Evolutionary conservation across 2,888 invertebrate species (phyloP), one percentile per base, ranked within the genome.

Genomic region (Crematogaster levior): DNA sequence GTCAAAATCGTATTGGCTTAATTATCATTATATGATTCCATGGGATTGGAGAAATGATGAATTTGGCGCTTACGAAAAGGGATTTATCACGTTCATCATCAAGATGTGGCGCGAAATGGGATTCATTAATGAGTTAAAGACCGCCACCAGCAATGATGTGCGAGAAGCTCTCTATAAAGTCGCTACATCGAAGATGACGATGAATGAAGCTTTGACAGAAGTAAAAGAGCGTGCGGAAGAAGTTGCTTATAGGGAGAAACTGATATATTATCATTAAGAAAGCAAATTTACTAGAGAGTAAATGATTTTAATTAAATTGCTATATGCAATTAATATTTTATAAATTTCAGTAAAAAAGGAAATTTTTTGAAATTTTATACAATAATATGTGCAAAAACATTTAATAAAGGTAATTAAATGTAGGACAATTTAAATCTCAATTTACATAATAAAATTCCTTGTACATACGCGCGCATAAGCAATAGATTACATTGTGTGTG

Each of bases 21-120:
- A 97, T 84, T 98, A 97, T 92, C 98, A 98, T 92, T 98, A 98
- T 90, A 92, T 97, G 30, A 93, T 97, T 30, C 97, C 97, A 0
- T 96, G 96, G 95, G 98, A 98, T 91, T 98, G 97, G 94, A 97
- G 97, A 91, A 96, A 96, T n/a, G 97, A 97, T 10, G 98, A 98
- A 94, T 98, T 96, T 87, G 98, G 98, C 3, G 96, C 96, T 61
- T 98, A 98, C 90, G 96, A 96, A 83, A 91, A 94, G 0, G 97
- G 97, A 6, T 96, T 96, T 82, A 96, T 96, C 0, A 96, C 97
- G 0, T 96, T 97, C 90, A 96, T 97, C 90, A 97, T 98, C 72
- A 95, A 97, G 60, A 95, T 97, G 0, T 97, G 96, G 93, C 96
- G 96, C 0, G 96, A 97, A 0, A 92, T 98, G 9, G 97, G 97